These are phyloP conservation scores for Altica lythri DNA, from an alignment of 2,888 invertebrate species.

Conservation along the genomic window DNA sequence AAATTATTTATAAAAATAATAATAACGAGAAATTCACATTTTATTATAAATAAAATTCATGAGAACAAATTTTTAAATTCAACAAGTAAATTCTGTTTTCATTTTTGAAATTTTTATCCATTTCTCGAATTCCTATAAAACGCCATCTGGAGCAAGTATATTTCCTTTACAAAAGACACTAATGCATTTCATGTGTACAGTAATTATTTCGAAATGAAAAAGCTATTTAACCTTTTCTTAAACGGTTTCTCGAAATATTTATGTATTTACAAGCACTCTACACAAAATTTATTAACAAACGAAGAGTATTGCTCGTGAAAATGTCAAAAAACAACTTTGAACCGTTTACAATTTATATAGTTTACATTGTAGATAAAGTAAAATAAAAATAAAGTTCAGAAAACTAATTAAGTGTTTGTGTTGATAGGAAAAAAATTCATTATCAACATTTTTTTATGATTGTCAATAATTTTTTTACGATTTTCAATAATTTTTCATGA, in stretches of 20 bases:
- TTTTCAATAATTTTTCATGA: too few species aligned
- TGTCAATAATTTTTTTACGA: too few species aligned
- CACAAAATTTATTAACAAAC: conserved; percentile 3
- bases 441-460: too few species aligned
- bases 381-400: too few species aligned
- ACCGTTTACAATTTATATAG: too few species aligned
- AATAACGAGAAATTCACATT: too few species aligned
- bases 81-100: conserved; percentile 7
- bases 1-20: too few species aligned
- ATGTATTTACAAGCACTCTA: conserved; percentile 2
- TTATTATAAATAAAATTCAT: too few species aligned
- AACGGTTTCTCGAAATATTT: conserved; percentile 23
- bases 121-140: background rate
- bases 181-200: conserved; percentile 21
- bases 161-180: conserved; percentile 3
- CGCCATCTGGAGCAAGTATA: conserved; percentile 9
- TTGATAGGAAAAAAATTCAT: too few species aligned
- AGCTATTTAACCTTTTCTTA: conserved; percentile 23
- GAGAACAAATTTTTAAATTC: too few species aligned
- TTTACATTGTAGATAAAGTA: too few species aligned
- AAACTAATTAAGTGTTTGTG: too few species aligned
- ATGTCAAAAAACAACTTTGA: conserved; percentile 18
- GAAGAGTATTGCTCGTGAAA: conserved; percentile 17
- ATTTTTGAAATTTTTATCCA: background rate
- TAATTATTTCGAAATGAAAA: conserved; percentile 22